Conservation (phyloP, 1,140 invertebrate species). For the Papilio dardanus region DNA sequence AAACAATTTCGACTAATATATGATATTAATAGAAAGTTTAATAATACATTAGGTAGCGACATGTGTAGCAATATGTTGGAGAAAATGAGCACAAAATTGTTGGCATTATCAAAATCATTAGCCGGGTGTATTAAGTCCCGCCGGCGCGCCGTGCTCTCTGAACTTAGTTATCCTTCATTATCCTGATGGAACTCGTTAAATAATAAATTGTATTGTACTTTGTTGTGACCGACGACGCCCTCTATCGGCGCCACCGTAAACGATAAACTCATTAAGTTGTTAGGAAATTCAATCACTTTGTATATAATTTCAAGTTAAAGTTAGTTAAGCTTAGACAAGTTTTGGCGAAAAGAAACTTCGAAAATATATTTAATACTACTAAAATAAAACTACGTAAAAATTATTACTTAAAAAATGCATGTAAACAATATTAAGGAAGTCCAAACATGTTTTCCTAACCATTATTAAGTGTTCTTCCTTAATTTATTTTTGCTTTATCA, state of each 20-base stretch:
- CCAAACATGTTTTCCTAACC: not conserved
- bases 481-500: not conserved
- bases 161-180: conserved; percentile 22
- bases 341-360: not conserved
- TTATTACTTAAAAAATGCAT: not conserved
- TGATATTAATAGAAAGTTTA: not conserved
- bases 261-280: conserved; percentile 2
- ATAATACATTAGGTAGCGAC: not conserved
- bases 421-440: not conserved
- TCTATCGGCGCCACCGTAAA: conserved; percentile 3
- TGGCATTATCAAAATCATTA: conserved; percentile 10
- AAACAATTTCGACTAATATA: not conserved
- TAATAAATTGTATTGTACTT: conserved; percentile 23
- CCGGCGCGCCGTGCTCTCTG: conserved; percentile 7
- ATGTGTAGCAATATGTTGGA: conserved; percentile 6
- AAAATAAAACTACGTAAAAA: not conserved
- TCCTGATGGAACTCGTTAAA: conserved; percentile 26
- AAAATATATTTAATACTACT: not conserved
- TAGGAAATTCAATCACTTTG: conserved; percentile 13
- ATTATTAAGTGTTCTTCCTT: not conserved
- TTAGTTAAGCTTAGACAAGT: not conserved
- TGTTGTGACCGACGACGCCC: conserved; percentile 5
- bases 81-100: conserved; percentile 8
- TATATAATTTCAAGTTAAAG: not conserved
- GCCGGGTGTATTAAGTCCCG: not conserved